Evolutionary conservation across 35 echinoderm and acorn worm genomes (phyloP), one percentile per base, ranked within the genome.

Genomic region (Lytechinus variegatus): DNA sequence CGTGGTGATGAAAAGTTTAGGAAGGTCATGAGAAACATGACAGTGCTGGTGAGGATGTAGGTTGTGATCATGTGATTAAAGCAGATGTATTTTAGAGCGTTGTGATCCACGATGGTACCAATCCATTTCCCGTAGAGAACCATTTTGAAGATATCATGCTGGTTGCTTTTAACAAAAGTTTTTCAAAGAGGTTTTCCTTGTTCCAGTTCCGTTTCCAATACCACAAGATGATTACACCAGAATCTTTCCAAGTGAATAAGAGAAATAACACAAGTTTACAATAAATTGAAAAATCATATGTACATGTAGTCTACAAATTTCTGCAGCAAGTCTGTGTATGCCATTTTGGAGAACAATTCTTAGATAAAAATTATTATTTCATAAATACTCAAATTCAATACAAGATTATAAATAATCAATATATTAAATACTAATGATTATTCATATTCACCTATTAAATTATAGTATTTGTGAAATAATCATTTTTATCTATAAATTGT

Each of bases 21-120:
- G 27, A 97, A 92, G 0, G 97, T 97, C 98, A 99, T 97, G 10
- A 97, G 87, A 56, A 97, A 99, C 97, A 97, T 96, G 14, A 97
- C 96, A 27, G 94, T 94, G 51, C 98, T 97, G 4, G 98, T 97
- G 12, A 99, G 54, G 56, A 99, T 99, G 96, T 97, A 99, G 10
- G 98, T 97, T 4, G 98, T 97, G 53, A 99, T 96, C 98, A 99
- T 99, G 96, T 99, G 97, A 79, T 99, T 99, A 95, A 99, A 99
- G 90, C 97, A 99, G 95, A 99, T 97, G 93, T 99, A 97, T 97
- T 99, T 99, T 52, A 99, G 98, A 57, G 95, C 95, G 44, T 89
- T 90, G 71, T 96, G 96, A 96, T 99, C 97, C 44, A 99, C 79
- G 28, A 99, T 96, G 44, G 98, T 99, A 93, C 96, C 98, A 21